Conservation (phyloP, 1,140 invertebrate genomes). For the Apis florea region DNA sequence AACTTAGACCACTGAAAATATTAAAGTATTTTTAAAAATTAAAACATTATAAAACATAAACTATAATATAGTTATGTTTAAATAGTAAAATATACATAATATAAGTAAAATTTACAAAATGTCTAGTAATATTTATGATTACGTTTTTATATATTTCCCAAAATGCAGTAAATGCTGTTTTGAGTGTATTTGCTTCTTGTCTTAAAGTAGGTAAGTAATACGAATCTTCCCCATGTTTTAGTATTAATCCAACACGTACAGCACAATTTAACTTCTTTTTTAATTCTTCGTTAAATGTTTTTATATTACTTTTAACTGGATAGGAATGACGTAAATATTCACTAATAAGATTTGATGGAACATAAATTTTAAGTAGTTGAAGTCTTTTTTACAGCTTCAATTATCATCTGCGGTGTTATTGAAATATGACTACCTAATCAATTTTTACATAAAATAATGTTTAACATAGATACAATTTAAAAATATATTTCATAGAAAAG, state of each 20-base stretch:
- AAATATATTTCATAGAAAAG: not conserved
- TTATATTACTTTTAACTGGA: conserved; percentile 57
- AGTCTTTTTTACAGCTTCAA: conserved; percentile 57
- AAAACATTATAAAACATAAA: not conserved
- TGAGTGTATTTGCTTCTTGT: conserved; percentile 55
- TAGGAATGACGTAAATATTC: conserved; percentile 58
- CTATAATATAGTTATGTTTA: not conserved
- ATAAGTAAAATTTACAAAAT: not conserved
- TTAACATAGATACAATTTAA: too few relatives aligned
- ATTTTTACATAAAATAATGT: not conserved
- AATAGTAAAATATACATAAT: not conserved
- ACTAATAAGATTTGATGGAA: conserved; percentile 57
- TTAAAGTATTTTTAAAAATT: not conserved
- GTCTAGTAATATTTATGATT: conserved; percentile 18
- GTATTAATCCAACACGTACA: conserved; percentile 64
- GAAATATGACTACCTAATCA: conserved; percentile 31
- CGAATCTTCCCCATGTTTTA: conserved; percentile 56
- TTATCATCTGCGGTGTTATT: conserved; percentile 68
- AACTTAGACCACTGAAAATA: conserved; percentile 27
- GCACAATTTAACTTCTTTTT: conserved; percentile 62
- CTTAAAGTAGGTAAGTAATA: conserved; percentile 65
- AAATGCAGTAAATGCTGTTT: conserved; percentile 60
- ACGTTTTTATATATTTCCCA: conserved; percentile 66
- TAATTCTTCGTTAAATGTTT: conserved; percentile 56
- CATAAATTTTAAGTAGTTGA: conserved; percentile 52